A percentile compares a stretch with the other conserved stretches of the same genome.
phyloP scores from a whole-genome alignment of 2,113 vertebrate genomes.

The Ammodramus savannarum region DNA sequence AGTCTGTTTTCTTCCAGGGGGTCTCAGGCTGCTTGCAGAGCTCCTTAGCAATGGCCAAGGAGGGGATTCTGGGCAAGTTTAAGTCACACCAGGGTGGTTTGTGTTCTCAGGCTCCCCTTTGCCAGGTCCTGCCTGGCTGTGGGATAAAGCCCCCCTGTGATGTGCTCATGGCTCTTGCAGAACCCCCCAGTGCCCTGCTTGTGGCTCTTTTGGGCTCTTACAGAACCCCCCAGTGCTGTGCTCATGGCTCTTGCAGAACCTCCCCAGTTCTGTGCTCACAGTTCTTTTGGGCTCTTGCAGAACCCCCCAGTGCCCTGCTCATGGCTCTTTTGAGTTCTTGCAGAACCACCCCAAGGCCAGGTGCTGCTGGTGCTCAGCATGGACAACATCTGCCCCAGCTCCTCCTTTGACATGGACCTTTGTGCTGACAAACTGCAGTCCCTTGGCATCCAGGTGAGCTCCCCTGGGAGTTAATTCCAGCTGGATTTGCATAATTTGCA shows the following conservation, averaged over 20 bases:
- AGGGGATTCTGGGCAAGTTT: not conserved
- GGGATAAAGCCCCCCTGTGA: not conserved
- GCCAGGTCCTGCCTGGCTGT: not conserved
- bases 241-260: too few species aligned
- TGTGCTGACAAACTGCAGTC: slow-evolving; percentile 65
- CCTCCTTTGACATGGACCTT: slow-evolving; percentile 58
- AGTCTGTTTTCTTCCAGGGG: not conserved
- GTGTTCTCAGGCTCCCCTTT: not conserved
- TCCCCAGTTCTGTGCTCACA: too few species aligned
- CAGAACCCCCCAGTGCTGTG: too few species aligned
- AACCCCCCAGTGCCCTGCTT: too few species aligned
- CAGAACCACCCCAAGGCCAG: slow-evolving; percentile 36
- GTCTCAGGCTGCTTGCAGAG: not conserved
- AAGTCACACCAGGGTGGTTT: accelerated
- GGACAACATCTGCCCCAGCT: slow-evolving; percentile 46
- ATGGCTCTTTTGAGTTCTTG: too few species aligned
- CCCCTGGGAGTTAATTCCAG: not conserved
- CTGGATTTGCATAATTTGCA: not conserved
- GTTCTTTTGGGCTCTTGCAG: too few species aligned
- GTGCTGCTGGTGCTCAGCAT: slow-evolving; percentile 69
- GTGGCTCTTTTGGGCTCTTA: too few species aligned
- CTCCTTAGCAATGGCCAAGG: not conserved
- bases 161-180: not conserved
- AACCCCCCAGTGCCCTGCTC: too few species aligned
- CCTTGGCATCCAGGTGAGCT: slow-evolving; percentile 73